phyloP scores from a whole-genome alignment of 2,888 invertebrate species.

The Ormyrus rosae region DNA sequence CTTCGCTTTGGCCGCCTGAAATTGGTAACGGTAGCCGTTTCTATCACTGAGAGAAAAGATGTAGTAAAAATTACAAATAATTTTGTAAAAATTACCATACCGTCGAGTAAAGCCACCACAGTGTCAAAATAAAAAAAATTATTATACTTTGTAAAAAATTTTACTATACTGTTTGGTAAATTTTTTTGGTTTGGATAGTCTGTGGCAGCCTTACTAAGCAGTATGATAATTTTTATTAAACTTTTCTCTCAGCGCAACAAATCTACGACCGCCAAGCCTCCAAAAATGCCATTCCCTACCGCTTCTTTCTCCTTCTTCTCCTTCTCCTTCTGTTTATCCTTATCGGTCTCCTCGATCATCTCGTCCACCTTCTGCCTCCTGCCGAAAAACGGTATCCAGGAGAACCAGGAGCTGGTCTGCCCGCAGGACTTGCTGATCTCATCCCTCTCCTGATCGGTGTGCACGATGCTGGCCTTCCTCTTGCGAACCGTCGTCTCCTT shows the following conservation, averaged over 20 bases:
- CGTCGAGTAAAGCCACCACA: too few relatives aligned
- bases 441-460: conserved; percentile 67
- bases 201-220: too few relatives aligned
- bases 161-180: too few relatives aligned
- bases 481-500: conserved; percentile 60
- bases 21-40: background rate
- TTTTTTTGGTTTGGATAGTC: too few relatives aligned
- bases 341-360: conserved; percentile 62
- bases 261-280: background rate
- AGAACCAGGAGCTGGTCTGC: conserved; percentile 63
- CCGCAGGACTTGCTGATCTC: conserved; percentile 67
- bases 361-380: conserved; percentile 65
- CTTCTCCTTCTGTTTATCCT: conserved; percentile 64
- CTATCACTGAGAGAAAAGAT: background rate
- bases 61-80: too few relatives aligned
- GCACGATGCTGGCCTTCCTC: conserved; percentile 62
- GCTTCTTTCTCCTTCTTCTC: conserved; percentile 64
- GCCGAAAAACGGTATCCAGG: conserved; percentile 66
- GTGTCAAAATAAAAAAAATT: too few relatives aligned
- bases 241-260: too few relatives aligned
- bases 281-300: conserved; percentile 13
- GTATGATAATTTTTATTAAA: too few relatives aligned
- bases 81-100: too few relatives aligned
- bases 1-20: conserved; percentile 35
- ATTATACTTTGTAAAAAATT: too few relatives aligned